Evolutionary conservation across 2,888 invertebrate species (phyloP), one percentile per base, ranked within the genome.

Genomic region (Parasteatoda lunata): DNA sequence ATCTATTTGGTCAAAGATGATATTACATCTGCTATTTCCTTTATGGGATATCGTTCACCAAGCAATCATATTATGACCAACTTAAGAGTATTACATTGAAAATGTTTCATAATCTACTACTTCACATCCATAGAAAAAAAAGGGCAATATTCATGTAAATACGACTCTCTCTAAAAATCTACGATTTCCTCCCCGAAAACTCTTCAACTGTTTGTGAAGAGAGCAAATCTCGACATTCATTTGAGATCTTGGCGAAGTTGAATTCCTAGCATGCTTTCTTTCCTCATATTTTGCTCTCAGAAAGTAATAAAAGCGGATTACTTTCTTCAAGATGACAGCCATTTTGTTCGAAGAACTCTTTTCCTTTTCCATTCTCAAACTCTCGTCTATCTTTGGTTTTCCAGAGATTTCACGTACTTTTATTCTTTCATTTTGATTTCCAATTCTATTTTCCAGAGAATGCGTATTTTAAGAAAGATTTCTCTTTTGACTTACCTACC

Each of bases 241-340:
- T 83, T 83, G 83, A 71, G 77, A 71, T 71, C 83, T 65, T 66
- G 47, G 51, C 72, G 82, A 77, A 64, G 76, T 69, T 49, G 82
- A 76, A 82, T 82, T 82, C 82, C 70, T 52, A 47, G 69, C 82
- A 70, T 82, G 47, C 82, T 70, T 65, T 47, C 65, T 65, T 8
- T 68, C 51, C 77, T 54, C 71, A 77, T 77, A 83, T 83, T 77
- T 82, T 82, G 77, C 83, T 65, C 83, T 71, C 83, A 47, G 71
- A 83, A 83, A 83, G 83, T 83, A 83, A 83, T 83, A 83, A 83
- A 83, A 83, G 83, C 71, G 83, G 83, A 83, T 83, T 83, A 83
- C 83, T 77, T 70, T 66, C 52, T 70, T 83, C 77, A 77, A 77
- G 83, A 77, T 77, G 83, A 83, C 83, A 83, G 77, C 83, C 83